A percentile compares a stretch with the other conserved stretches of the same genome.
These are phyloP conservation scores for Catostylus mosaicus DNA, from an alignment of 30 jellyfish, hydroid and myxozoan genomes.

Conservation along the genomic window DNA sequence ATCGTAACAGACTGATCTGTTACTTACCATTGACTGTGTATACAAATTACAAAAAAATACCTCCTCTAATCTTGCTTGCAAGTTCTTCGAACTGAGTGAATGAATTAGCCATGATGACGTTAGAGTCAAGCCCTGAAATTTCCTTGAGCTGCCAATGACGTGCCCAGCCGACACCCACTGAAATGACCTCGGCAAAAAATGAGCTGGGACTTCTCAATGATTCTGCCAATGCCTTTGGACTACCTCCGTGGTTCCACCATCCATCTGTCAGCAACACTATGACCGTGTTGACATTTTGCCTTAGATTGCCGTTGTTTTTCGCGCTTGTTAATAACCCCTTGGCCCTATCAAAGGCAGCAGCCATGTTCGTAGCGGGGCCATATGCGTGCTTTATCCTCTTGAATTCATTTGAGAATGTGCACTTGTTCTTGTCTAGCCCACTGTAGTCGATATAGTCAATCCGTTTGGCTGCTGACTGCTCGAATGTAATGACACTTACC, in stretches of 20 bases:
- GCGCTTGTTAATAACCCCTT: slow-evolving; percentile 64
- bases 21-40: too few species aligned
- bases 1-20: too few species aligned
- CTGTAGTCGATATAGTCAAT: slow-evolving; percentile 86
- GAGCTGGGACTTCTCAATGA: slow-evolving; percentile 40
- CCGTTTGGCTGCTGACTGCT: slow-evolving; percentile 49
- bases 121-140: slow-evolving; percentile 68
- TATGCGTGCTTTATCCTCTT: slow-evolving; percentile 64
- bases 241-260: slow-evolving; percentile 89
- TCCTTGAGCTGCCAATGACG: slow-evolving; percentile 43
- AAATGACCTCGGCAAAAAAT: slow-evolving; percentile 76
- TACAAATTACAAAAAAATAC: too few species aligned
- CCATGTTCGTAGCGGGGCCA: slow-evolving; percentile 87
- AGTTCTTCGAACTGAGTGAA: slow-evolving; percentile 82
- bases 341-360: slow-evolving; percentile 76
- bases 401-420: slow-evolving; percentile 83
- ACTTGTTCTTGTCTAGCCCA: slow-evolving; percentile 77
- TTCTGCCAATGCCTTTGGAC: slow-evolving; percentile 66
- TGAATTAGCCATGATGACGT: slow-evolving; percentile 70
- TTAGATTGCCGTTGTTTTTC: slow-evolving; percentile 16
- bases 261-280: slow-evolving; percentile 94
- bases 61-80: slow-evolving; percentile 96
- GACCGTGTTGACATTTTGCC: slow-evolving; percentile 87
- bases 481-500: slow-evolving; percentile 80
- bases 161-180: slow-evolving; percentile 90